Percentiles rank a stretch among this genome's conserved stretches.
Evolutionary conservation across 2,797 vertebrate species (phyloP).

Genomic region (Manis crassicaudata): DNA sequence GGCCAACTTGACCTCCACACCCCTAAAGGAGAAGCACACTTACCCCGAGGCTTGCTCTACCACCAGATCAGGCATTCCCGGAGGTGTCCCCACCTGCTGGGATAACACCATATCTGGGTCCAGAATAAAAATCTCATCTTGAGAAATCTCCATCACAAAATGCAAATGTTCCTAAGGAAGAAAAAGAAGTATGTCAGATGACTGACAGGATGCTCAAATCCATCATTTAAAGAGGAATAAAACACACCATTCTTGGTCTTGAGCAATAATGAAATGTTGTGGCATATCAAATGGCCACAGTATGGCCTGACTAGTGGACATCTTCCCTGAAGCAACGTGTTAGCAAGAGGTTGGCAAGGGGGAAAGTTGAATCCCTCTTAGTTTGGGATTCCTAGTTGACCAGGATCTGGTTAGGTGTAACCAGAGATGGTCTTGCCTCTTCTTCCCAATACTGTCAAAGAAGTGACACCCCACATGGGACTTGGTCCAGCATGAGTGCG

Average conservation of each 20-base stretch:
- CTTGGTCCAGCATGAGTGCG: not conserved
- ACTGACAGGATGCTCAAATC: not conserved
- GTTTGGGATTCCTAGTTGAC: not conserved
- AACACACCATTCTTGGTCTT: not conserved
- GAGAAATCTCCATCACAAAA: slow-evolving; percentile 98
- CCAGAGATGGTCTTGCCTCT: not conserved
- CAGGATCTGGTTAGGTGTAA: not conserved
- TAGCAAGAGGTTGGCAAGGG: not conserved
- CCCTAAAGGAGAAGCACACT: slow-evolving; percentile 77
- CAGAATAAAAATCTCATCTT: slow-evolving; percentile 98
- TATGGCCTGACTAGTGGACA: not conserved
- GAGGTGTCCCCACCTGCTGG: slow-evolving; percentile 87
- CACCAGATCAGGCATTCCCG: slow-evolving; percentile 96
- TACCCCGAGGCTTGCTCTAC: slow-evolving; percentile 94
- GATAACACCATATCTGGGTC: slow-evolving; percentile 91
- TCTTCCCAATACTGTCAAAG: not conserved
- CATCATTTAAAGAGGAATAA: not conserved
- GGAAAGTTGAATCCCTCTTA: not conserved
- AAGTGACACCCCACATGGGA: not conserved
- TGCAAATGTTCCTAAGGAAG: slow-evolving; percentile 95
- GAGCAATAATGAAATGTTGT: not conserved
- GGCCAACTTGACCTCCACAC: too few relatives aligned
- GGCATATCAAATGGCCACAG: too few relatives aligned
- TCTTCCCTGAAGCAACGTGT: not conserved
- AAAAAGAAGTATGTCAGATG: slow-evolving; percentile 54